A percentile compares a stretch with the other conserved stretches of the same genome.
phyloP scores from a whole-genome alignment of 2,888 invertebrate species.

The Coleophora deauratella region DNA sequence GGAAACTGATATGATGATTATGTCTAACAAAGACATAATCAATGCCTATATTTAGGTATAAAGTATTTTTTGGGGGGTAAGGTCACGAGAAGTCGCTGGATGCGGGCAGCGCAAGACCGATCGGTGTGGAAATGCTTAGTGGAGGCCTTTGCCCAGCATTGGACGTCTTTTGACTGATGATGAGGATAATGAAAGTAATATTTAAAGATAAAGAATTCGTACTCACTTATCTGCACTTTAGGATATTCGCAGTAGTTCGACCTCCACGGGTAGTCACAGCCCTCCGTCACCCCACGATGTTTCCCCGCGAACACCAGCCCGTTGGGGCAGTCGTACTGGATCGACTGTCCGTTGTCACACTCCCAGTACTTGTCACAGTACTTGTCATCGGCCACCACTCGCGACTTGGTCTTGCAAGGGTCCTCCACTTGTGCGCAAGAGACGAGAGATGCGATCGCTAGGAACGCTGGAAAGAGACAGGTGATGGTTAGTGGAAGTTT shows the following conservation, averaged over 20 bases:
- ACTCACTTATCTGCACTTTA: constrained; percentile 33
- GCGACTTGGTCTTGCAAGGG: constrained; percentile 86
- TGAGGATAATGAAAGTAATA: no score
- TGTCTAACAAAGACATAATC: no score
- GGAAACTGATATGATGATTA: no score
- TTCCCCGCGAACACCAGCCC: constrained; percentile 92
- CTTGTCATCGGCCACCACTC: constrained; percentile 84
- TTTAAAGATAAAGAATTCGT: no score
- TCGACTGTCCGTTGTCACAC: constrained; percentile 86
- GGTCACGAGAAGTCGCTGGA: no score
- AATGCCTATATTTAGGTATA: no score
- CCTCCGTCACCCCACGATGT: constrained; percentile 89
- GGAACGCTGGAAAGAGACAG: constrained; percentile 36
- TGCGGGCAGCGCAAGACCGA: no score
- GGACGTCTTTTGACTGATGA: no score
- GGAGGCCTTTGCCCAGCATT: no score
- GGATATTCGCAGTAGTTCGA: constrained; percentile 87
- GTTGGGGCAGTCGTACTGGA: constrained; percentile 92
- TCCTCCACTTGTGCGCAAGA: constrained; percentile 75
- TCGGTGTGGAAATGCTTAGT: no score
- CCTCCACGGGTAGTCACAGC: constrained; percentile 92
- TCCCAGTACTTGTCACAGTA: constrained; percentile 90
- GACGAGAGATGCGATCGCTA: constrained; percentile 32
- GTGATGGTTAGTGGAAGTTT: no score
- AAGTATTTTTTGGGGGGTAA: no score